Conservation (phyloP, 2,113 vertebrate species). For the Zapornia atra region DNA sequence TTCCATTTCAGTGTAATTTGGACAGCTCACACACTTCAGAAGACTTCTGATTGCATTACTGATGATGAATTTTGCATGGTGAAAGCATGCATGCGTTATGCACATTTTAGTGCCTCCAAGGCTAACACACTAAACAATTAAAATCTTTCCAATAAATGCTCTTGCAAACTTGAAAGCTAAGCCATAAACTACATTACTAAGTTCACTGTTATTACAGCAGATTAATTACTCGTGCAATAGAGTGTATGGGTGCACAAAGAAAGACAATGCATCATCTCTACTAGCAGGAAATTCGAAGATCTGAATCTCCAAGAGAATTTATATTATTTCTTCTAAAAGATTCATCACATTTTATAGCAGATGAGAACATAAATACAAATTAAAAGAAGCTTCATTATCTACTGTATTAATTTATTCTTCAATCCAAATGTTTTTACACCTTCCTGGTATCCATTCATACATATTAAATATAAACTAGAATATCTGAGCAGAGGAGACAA, state of each 20-base stretch:
- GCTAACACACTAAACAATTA: neutral
- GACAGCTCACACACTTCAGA: neutral
- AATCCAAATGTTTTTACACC: neutral
- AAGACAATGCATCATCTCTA: neutral
- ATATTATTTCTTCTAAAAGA: neutral
- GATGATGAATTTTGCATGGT: neutral
- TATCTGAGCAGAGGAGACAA: neutral
- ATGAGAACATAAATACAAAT: neutral
- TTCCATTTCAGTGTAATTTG: constrained; percentile 13
- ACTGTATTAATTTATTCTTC: neutral
- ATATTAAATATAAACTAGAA: neutral
- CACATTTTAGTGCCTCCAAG: constrained; percentile 1
- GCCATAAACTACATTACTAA: neutral
- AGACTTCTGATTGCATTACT: neutral
- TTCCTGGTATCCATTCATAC: neutral
- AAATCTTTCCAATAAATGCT: neutral
- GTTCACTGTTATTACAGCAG: neutral
- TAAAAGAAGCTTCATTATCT: neutral
- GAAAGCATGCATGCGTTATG: neutral
- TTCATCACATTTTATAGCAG: neutral
- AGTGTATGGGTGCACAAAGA: neutral
- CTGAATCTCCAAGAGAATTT: neutral
- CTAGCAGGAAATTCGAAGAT: neutral
- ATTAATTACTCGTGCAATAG: neutral
- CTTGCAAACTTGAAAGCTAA: neutral